Evolutionary conservation across 2,797 vertebrate species (phyloP).

Genomic region (Microctenopoma steveboyesi): DNA sequence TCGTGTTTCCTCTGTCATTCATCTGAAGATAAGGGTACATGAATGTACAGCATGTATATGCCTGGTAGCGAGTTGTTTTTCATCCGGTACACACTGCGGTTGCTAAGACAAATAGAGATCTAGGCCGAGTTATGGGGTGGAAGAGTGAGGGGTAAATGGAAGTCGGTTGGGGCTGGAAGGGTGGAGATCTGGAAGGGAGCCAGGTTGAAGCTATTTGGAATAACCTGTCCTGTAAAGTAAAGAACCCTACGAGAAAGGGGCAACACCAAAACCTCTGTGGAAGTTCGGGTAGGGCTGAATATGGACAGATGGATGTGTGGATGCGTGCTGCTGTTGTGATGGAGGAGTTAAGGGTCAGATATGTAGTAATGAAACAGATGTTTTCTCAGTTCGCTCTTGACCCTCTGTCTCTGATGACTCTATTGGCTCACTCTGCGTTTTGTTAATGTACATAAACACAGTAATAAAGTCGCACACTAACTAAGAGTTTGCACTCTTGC

Average conservation of each 20-base stretch:
- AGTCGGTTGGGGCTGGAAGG: neutral
- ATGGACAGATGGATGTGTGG: constrained; percentile 9
- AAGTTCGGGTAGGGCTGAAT: neutral
- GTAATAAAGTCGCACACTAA: constrained; percentile 4
- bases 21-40: constrained; percentile 59
- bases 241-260: constrained; percentile 15
- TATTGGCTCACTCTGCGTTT: constrained; percentile 15
- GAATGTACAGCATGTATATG: constrained; percentile 66
- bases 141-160: constrained; percentile 22
- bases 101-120: constrained; percentile 76
- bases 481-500: neutral
- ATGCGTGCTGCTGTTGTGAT: neutral
- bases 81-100: constrained; percentile 72
- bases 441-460: neutral
- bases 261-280: neutral
- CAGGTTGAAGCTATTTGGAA: constrained; percentile 35
- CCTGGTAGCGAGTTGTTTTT: constrained; percentile 59
- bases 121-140: constrained; percentile 46
- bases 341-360: neutral
- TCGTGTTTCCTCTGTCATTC: constrained; percentile 30
- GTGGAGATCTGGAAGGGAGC: constrained; percentile 24
- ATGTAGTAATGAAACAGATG: constrained; percentile 23
- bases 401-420: constrained; percentile 23
- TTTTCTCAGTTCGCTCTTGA: constrained; percentile 19
- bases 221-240: constrained; percentile 54